Base-by-base conservation (phyloP, 2,113 vertebrate genomes). In the Limanda limanda region DNA sequence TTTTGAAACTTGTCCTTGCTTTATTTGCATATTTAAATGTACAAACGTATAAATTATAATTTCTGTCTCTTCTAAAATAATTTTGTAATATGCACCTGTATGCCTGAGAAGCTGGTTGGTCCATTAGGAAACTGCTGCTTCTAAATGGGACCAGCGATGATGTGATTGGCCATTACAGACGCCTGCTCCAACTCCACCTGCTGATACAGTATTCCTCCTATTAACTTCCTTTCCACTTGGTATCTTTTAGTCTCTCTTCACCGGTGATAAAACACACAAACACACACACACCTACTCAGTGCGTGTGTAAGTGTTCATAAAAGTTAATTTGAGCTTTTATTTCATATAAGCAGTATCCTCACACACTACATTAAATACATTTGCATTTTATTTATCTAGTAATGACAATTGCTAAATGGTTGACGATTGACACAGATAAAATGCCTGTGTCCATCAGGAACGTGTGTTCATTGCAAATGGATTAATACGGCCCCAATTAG, bases 181-280 rank as follows among this genome's bases (percentile, higher is more conserved):
- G 18, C 23, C 23, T 65, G 42, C 15, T 42, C 63, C 47, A 25
- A n/a, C 42, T 52, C 56, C 42, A 27, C 56, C 74, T 61, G 35
- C 65, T 62, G 64, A 76, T 31, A 54, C 21, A 58, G n/a, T 13
- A 13, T 51, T 67, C 47, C 20, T 35, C 51, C n/a, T 18, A 45
- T 68, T 14, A 42, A n/a, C 37, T 47, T 18, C 9, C 11, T 57
- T 66, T 31, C 17, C 35, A 27, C 13, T 35, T 71, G 10, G 20
- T 67, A 42, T 40, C 18, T 65, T 66, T 52, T 12, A 31, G 18
- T 60, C 45, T 75, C 52, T 20, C 56, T 60, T 23, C 35, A 37
- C 42, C 25, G 55, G 47, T 17, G 57, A 59, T 58, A 57, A 56
- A 35, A 37, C 20, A n/a, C 51, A 52, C 51, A 21, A 15, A 31